Evolutionary conservation across 2,888 invertebrate species (phyloP), one percentile per base, ranked within the genome.

Genomic region (Eugnorisma glareosa): DNA sequence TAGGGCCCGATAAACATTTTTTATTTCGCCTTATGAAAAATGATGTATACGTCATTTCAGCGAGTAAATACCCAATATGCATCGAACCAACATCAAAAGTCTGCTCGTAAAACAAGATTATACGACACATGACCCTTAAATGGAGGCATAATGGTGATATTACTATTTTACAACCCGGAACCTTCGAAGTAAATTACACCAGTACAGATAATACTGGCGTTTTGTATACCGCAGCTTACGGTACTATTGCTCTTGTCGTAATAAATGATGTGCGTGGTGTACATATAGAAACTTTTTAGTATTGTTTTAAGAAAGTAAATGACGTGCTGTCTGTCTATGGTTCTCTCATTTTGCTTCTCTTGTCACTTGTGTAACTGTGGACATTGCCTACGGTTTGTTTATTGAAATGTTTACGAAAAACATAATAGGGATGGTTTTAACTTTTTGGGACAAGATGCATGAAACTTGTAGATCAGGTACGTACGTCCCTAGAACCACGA

Each of bases 1-100:
- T 89, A 90, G 86, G 89, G 87, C 86, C 84, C 91, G 79, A 93
- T 94, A 93, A 94, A 94, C 91, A 92, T 91, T 93, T 94, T 93
- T 93, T 93, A 93, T 89, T 82, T 84, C 73, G 83, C 87, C 68
- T 77, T 91, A 93, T 93, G 91, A 92, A 91, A 92, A 89, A 91
- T 90, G 86, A 90, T 85, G 89, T 86, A 85, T 77, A 80, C 83
- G 86, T 75, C 76, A 57, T 82, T 69, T 66, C 57, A 59, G 45
- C 37, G 24, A 82, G 73, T 81, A 83, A 85, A 82, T 77, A 79
- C 70, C 79, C 66, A 86, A 83, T 86, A 79, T 85, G 81, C 83
- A 84, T 80, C 63, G 78, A 82, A 77, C 77, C 67, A 63, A 82
- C 84, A 84, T 88, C 79, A 89, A 89, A 86, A 89, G 79, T 70